These are phyloP conservation scores for Epicauta chinensis DNA, from an alignment of 1,140 invertebrate genomes.

Conservation along the genomic window DNA sequence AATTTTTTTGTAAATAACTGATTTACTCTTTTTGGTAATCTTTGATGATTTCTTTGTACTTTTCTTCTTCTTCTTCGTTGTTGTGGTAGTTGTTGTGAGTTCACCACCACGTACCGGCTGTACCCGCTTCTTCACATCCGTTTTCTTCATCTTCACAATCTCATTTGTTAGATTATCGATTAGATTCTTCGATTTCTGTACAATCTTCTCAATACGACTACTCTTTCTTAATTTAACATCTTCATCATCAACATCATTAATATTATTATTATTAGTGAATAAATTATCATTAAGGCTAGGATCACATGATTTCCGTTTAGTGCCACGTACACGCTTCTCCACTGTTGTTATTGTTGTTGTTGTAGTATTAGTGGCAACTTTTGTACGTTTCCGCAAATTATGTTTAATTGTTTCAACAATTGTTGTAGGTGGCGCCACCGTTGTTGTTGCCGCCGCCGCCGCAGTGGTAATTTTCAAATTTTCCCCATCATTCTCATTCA, in stretches of 20 bases:
- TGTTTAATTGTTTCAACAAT: neutral
- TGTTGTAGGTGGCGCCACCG: neutral
- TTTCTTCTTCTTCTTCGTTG: too few species aligned
- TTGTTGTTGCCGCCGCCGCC: neutral
- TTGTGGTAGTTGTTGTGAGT: too few species aligned
- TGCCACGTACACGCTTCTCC: neutral
- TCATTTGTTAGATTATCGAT: too few species aligned
- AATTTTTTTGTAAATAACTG: too few species aligned
- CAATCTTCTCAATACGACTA: neutral
- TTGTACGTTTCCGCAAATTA: conserved; percentile 14
- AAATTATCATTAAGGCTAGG: too few species aligned
- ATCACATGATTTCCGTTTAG: too few species aligned
- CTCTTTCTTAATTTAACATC: conserved; percentile 5
- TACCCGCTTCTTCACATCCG: too few species aligned
- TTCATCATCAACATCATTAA: conserved; percentile 1
- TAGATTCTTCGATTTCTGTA: too few species aligned
- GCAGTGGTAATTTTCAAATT: neutral
- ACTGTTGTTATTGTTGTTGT: neutral
- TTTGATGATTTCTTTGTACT: too few species aligned
- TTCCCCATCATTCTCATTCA: conserved; percentile 18
- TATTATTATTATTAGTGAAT: neutral
- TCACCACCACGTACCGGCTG: too few species aligned
- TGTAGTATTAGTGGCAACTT: neutral
- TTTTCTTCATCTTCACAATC: too few species aligned
- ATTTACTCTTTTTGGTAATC: too few species aligned